Base-by-base conservation (phyloP, 1,140 invertebrate genomes). In the Archivesica marissinica region DNA sequence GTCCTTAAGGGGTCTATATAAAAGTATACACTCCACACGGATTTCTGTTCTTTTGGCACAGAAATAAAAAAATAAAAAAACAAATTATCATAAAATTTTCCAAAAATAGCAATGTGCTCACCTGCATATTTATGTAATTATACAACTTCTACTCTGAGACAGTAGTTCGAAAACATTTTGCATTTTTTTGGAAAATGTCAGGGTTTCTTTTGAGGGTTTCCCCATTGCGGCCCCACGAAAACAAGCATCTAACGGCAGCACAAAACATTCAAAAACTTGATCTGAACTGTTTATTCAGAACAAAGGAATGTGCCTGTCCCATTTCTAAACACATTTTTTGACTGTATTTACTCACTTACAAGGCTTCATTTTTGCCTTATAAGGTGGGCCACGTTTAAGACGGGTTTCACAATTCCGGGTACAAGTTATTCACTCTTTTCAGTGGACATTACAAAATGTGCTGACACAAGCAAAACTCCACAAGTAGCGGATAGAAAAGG, bases 141-240 rank as follows among this genome's bases (percentile, higher is more conserved):
- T 76, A 76, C 74, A 76, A 38, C 20, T 52, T 52, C 30, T 59
- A 76, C 74, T 35, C 44, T 38, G 74, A 76, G 47, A 76, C 38
- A 4, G 2, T 0, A 76, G 20, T 56, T 56, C 38, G 52, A 54
- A 54, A 75, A 3, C 25, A 38, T 33, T 33, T 47, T 33, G 3
- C n/a, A 33, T 33, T 75, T 56, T 54, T n/a, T 52, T 52, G 6
- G 23, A 72, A 72, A 44, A 41, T 50, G 44, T 72, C 39, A 72
- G 66, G 66, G 66, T 3, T 30, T 30, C 11, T 30, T 33, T 38
- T 20, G 6, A 20, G 17, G 35, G 35, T 30, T 64, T 33, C 15
- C 3, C 59, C 59, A 64, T 64, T 33, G 28, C 35, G 4, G 13
- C 25, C 33, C 17, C 2, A 20, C 4, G n/a, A 66, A 66, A 66